phyloP scores from a whole-genome alignment of 2,113 vertebrate species.

The Mus musculus region GRCm39 chr9:119093501-119094000 shows the following conservation, averaged over 20 bases:
- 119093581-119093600: constrained; percentile 21
- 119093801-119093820: constrained; percentile 91
- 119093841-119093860: constrained; percentile 98
- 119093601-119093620: constrained; percentile 6
- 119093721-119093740: neutral
- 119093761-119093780: neutral
- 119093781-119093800: neutral
- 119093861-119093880: constrained; percentile 99
- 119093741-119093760: neutral
- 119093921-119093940: constrained; percentile 98
- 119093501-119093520: constrained; percentile 45
- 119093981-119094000: too few relatives aligned
- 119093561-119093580: neutral
- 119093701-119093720: neutral
- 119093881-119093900: constrained; percentile 98
- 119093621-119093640: neutral
- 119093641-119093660: neutral
- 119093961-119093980: too few relatives aligned
- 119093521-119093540: neutral
- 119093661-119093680: neutral
- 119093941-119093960: constrained; percentile 94
- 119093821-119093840: constrained; percentile 98
- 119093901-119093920: constrained; percentile 96
- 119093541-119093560: constrained; percentile 28
- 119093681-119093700: neutral